Conservation (phyloP, 30 jellyfish, hydroid and myxozoan species). For the Hydractinia echinata region DNA sequence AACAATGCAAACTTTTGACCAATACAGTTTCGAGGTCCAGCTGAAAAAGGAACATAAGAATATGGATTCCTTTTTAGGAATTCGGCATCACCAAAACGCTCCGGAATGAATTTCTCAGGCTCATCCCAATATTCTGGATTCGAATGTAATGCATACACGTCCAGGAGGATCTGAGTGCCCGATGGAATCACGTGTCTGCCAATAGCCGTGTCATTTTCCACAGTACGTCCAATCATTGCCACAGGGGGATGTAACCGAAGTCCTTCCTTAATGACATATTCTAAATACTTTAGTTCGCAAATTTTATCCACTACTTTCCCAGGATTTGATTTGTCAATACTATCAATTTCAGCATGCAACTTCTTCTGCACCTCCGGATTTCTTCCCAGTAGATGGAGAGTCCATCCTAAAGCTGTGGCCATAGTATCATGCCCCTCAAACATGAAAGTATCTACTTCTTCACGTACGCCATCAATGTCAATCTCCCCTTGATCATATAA, state of each 20-base stretch:
- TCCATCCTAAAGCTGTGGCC: conserved; percentile 77
- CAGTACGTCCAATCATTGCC: conserved; percentile 51
- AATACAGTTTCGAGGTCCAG: conserved; percentile 83
- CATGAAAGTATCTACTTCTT: conserved; percentile 97
- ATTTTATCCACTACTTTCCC: conserved; percentile 24
- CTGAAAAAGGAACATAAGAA: conserved; percentile 73
- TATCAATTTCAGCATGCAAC: conserved; percentile 74
- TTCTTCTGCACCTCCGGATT: conserved; percentile 56
- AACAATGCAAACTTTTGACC: conserved; percentile 80
- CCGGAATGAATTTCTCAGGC: conserved; percentile 66
- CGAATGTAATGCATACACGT: conserved; percentile 48
- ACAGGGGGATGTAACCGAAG: conserved; percentile 65
- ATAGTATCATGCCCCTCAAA: conserved; percentile 98
- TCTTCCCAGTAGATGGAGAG: conserved; percentile 58
- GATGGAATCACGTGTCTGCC: conserved; percentile 47
- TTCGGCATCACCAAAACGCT: conserved; percentile 66
- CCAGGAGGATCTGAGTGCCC: conserved; percentile 63
- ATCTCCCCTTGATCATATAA: conserved; percentile 62
- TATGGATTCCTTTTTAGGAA: conserved; percentile 33
- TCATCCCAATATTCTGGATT: conserved; percentile 78
- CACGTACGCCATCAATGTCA: conserved; percentile 74
- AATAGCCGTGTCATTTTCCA: conserved; percentile 42
- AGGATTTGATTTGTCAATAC: conserved; percentile 8
- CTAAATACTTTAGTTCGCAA: conserved; percentile 32
- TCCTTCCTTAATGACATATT: conserved; percentile 59